These are phyloP conservation scores for Parazoanthus darwini DNA, from an alignment of 92 coral and sea anemone genomes.

Conservation along the genomic window DNA sequence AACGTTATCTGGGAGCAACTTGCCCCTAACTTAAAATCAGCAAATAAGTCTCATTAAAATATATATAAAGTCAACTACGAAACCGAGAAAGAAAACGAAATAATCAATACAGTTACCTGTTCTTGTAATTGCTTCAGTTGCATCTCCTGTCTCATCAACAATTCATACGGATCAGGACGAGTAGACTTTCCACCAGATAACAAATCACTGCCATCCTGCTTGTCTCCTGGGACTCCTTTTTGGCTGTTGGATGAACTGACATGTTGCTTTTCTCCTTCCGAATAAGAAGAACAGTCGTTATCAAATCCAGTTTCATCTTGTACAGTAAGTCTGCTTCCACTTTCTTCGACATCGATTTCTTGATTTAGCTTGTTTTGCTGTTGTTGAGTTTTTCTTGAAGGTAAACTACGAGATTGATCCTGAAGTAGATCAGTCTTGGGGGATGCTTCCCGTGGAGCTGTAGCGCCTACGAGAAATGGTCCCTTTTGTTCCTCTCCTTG, in stretches of 20 bases:
- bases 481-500: neutral
- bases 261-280: neutral
- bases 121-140: constrained; percentile 73
- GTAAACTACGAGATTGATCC: neutral
- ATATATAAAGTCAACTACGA: neutral
- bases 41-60: neutral
- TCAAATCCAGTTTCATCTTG: neutral
- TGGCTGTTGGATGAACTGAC: neutral
- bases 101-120: constrained; percentile 48
- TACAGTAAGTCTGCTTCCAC: neutral
- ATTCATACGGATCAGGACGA: constrained; percentile 60
- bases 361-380: neutral
- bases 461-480: neutral
- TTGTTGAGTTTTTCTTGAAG: neutral
- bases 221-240: neutral
- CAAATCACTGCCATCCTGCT: neutral
- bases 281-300: neutral
- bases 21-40: neutral
- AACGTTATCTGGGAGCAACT: too few relatives aligned
- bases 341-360: neutral
- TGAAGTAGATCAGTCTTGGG: neutral
- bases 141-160: constrained; percentile 67
- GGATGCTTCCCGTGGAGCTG: neutral
- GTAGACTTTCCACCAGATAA: neutral
- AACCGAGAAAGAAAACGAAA: neutral